These are phyloP conservation scores for Orycteropus afer DNA, from an alignment of 2,113 vertebrate species.

Conservation along the genomic window DNA sequence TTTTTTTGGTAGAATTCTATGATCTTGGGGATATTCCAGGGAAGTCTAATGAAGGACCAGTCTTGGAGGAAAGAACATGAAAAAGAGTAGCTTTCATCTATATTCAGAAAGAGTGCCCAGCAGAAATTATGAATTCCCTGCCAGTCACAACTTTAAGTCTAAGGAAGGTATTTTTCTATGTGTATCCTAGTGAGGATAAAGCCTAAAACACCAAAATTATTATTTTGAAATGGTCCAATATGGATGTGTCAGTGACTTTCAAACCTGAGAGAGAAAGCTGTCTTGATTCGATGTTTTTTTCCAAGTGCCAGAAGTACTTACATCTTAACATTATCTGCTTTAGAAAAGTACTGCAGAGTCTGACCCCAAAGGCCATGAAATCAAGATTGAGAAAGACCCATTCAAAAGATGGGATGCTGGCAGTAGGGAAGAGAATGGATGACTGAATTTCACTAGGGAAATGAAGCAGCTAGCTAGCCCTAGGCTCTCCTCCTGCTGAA, in stretches of 20 bases:
- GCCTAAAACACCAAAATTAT: not conserved
- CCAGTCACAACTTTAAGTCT: not conserved
- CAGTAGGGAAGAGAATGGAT: not conserved
- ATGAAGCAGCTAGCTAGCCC: constrained; percentile 15
- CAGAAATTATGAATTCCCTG: not conserved
- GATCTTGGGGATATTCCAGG: not conserved
- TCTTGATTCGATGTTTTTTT: not conserved
- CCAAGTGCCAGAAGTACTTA: constrained; percentile 13
- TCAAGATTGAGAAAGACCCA: not conserved
- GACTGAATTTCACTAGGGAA: not conserved
- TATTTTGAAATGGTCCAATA: not conserved
- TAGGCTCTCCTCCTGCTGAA: not conserved
- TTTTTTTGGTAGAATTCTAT: not conserved
- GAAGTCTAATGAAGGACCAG: not conserved
- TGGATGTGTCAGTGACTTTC: not conserved
- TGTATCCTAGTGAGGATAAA: not conserved
- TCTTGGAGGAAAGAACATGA: not conserved
- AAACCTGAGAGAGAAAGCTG: not conserved
- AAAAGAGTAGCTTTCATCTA: not conserved
- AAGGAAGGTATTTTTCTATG: not conserved
- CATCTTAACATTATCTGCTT: constrained; percentile 15
- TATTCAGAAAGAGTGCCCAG: not conserved
- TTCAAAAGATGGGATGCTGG: constrained; percentile 2
- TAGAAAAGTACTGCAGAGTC: not conserved
- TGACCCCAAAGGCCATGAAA: constrained; percentile 34